Evolutionary conservation across 2,888 invertebrate species (phyloP), one percentile per base, ranked within the genome.

Genomic region (Microplitis deprimator): DNA sequence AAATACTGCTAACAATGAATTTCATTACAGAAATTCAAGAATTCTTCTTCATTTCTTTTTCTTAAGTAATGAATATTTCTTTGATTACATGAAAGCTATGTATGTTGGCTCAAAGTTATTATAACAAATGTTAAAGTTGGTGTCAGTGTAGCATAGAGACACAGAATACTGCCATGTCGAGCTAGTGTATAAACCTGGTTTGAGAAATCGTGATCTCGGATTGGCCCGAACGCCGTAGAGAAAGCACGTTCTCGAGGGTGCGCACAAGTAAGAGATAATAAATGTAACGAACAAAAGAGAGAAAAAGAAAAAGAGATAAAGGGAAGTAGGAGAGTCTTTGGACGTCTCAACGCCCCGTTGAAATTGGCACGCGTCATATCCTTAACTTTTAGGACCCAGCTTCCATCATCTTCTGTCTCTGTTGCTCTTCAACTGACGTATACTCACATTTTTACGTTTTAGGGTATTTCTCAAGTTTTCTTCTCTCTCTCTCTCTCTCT

Each of bases 321-420:
- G 13, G 40, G 17, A 76, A 73, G 68, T 62, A 77, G 73, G 67
- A 81, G 83, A 76, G 84, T 80, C 82, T 80, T 86, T 80, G 83
- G 85, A 85, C 87, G 86, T 87, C 86, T 80, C 84, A 84, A 85
- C 85, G 86, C 85, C 84, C 86, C 82, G 82, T 81, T 84, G 84
- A 86, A 87, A 87, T 85, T 85, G 87, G 88, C 88, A 89, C 88
- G 89, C 88, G 88, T 89, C 88, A 79, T 86, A 81, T 84, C 83
- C 77, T 81, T 68, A 81, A 17, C 29, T 82, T 85, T 84, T 82
- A 81, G 81, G 81, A 80, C 79, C 69, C 77, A 71, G 68, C 74
- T 79, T 70, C 78, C 71, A 75, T 68, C 78, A 68, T 68, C 70
- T 68, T 65, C 65, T 73, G 64, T 78, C 68, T 68, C 72, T 64